phyloP scores from a whole-genome alignment of 2,888 invertebrate genomes.

The Acrobasis consociella region DNA sequence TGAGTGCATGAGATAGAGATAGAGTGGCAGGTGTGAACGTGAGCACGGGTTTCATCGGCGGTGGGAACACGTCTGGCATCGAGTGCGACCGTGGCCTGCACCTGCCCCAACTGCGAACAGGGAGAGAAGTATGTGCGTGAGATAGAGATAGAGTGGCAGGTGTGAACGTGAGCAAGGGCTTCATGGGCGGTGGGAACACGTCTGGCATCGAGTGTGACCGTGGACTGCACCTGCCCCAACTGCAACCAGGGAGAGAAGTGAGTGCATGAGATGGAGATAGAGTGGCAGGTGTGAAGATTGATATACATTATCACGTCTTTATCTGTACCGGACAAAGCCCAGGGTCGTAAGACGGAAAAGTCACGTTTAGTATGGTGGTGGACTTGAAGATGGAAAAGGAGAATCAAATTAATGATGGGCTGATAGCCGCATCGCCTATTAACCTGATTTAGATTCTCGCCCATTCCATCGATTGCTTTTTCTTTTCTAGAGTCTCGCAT shows the following conservation, averaged over 20 bases:
- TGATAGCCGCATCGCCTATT: too few relatives aligned
- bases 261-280: not conserved
- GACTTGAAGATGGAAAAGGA: too few relatives aligned
- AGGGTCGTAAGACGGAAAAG: too few relatives aligned
- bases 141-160: not conserved
- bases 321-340: too few relatives aligned
- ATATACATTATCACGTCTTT: too few relatives aligned
- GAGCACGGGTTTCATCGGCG: not conserved
- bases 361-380: too few relatives aligned
- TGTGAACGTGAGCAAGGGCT: not conserved
- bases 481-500: too few relatives aligned
- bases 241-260: conserved; percentile 92
- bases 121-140: conserved; percentile 85
- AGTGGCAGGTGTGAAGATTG: too few relatives aligned
- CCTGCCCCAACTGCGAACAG: conserved; percentile 98
- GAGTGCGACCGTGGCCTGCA: conserved; percentile 91
- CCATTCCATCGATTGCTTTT: too few relatives aligned
- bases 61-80: not conserved
- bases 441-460: too few relatives aligned
- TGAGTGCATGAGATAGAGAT: not conserved
- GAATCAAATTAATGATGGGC: too few relatives aligned
- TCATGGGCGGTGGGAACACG: not conserved
- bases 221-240: conserved; percentile 99
- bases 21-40: too few relatives aligned
- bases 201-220: conserved; percentile 59